Percentiles rank a stretch among this genome's conserved stretches.
phyloP scores from a whole-genome alignment of 2,888 invertebrate genomes.

The Rugalucina vietnamica region DNA sequence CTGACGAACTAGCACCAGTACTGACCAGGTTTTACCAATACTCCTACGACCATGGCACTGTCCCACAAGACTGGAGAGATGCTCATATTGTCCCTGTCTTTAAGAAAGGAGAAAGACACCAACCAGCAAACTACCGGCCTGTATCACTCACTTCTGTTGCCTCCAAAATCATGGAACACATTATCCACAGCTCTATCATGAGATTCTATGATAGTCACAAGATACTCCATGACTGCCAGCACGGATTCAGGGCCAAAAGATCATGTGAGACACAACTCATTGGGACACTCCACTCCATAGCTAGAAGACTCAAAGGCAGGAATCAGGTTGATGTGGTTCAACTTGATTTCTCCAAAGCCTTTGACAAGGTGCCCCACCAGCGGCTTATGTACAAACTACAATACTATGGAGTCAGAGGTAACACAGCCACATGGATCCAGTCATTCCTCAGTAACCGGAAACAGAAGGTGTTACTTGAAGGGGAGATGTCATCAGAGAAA shows the following conservation, averaged over 20 bases:
- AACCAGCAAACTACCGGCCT: constrained; percentile 52
- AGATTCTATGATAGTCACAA: constrained; percentile 15
- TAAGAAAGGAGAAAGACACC: constrained; percentile 40
- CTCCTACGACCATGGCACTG: constrained; percentile 24
- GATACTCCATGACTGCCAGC: constrained; percentile 32
- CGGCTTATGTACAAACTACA: neutral
- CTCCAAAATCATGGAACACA: constrained; percentile 60
- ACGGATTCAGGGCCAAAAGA: constrained; percentile 26
- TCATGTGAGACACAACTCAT: constrained; percentile 31
- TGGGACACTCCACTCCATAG: neutral
- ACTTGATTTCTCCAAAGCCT: neutral
- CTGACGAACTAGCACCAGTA: constrained; percentile 16
- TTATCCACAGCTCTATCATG: constrained; percentile 43
- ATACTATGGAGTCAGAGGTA: neutral
- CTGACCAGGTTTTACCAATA: constrained; percentile 29
- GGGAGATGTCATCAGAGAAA: neutral
- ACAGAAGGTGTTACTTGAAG: neutral
- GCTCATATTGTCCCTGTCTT: constrained; percentile 37
- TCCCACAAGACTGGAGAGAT: constrained; percentile 38
- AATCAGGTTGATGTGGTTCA: neutral
- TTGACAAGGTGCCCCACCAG: neutral
- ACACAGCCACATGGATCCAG: neutral
- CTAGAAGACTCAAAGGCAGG: neutral
- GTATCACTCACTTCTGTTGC: constrained; percentile 52
- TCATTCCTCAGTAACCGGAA: neutral